Percentiles rank a stretch among this genome's conserved stretches.
These are phyloP conservation scores for Serilophus lunatus DNA, from an alignment of 2,113 vertebrate species.

Conservation along the genomic window DNA sequence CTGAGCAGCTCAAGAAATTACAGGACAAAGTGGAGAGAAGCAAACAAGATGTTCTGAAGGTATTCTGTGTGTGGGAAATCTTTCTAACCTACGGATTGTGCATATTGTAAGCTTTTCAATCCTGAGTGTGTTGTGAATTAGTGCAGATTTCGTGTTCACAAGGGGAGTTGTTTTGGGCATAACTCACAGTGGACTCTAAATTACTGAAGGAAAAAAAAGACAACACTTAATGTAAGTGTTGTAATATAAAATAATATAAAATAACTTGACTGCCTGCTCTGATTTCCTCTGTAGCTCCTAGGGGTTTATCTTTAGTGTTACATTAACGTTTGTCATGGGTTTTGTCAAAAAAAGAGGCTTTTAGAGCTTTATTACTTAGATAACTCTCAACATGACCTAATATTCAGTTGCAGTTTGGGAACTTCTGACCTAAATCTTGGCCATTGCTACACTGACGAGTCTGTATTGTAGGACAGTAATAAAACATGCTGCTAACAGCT, in stretches of 20 bases:
- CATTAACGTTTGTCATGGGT: background rate
- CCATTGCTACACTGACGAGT: background rate
- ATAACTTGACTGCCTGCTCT: background rate
- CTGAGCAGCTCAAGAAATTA: slow-evolving; percentile 93
- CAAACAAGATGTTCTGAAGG: slow-evolving; percentile 95
- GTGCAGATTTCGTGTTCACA: background rate
- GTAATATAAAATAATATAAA: too few relatives aligned
- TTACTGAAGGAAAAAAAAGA: background rate
- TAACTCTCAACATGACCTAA: background rate
- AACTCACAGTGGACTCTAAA: background rate
- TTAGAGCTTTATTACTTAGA: background rate
- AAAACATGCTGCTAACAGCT: background rate
- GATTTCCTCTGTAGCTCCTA: background rate
- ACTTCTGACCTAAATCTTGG: background rate
- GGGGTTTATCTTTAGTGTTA: background rate
- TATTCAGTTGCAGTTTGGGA: background rate
- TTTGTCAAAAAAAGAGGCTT: background rate
- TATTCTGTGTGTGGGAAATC: background rate
- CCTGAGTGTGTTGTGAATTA: background rate
- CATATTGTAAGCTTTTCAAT: background rate
- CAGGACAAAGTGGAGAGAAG: slow-evolving; percentile 97
- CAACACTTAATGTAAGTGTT: background rate
- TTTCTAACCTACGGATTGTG: background rate
- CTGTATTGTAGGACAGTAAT: background rate
- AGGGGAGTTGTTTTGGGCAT: background rate